phyloP scores from a whole-genome alignment of 2,113 vertebrate genomes.

The Turdus rufiventris region DNA sequence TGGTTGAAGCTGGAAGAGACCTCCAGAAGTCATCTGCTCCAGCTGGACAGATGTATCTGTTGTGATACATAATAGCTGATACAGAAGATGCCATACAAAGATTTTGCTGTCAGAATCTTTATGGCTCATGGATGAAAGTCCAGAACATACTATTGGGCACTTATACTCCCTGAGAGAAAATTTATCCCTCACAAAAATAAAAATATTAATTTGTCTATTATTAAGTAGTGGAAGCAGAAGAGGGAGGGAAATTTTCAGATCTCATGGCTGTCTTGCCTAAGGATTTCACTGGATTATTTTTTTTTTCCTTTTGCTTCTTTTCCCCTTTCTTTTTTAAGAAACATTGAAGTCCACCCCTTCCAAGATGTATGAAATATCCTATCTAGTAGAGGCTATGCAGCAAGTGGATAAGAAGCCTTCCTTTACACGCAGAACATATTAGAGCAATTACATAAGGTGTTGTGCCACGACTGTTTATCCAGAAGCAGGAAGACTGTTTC shows the following conservation, averaged over 20 bases:
- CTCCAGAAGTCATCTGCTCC: background rate
- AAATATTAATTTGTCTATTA: background rate
- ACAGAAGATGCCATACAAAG: background rate
- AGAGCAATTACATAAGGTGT: background rate
- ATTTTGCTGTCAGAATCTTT: background rate
- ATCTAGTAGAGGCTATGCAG: background rate
- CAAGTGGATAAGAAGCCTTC: background rate
- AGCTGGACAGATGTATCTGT: accelerated
- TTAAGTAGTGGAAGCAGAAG: background rate
- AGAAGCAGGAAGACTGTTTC: background rate
- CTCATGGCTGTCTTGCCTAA: background rate
- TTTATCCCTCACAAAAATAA: background rate
- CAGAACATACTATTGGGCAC: background rate
- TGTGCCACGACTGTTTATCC: background rate
- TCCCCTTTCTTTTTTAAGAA: accelerated
- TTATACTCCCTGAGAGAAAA: background rate
- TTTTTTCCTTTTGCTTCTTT: background rate
- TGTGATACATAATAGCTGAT: background rate
- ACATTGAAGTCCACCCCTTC: background rate
- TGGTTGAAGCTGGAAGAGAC: background rate
- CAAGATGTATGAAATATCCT: background rate
- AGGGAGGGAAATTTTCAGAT: background rate
- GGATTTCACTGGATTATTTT: background rate
- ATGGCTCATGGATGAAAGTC: background rate
- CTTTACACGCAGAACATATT: background rate